phyloP scores from a whole-genome alignment of 2,888 invertebrate genomes.

The Nudaria mundana region DNA sequence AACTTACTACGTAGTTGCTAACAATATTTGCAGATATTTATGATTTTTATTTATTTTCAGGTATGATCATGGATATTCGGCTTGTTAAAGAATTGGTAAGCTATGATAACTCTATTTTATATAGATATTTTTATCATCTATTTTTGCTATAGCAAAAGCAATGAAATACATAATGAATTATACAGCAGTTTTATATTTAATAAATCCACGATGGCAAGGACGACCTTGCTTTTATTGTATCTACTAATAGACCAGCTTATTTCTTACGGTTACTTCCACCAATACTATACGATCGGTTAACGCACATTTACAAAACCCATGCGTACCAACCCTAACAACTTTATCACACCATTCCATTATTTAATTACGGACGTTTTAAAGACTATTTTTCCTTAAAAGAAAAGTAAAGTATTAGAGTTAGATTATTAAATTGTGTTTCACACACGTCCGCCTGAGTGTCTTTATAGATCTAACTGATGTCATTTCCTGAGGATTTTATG shows the following conservation, averaged over 20 bases:
- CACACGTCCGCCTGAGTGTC: constrained; percentile 49
- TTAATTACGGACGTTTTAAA: constrained; percentile 41
- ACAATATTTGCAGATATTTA: too few relatives aligned
- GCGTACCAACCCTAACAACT: constrained; percentile 15
- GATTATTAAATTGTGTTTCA: constrained; percentile 53
- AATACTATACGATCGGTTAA: too few relatives aligned
- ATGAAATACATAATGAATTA: too few relatives aligned
- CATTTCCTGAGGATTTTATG: constrained; percentile 26
- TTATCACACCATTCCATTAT: constrained; percentile 27
- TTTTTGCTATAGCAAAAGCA: too few relatives aligned
- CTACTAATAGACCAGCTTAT: too few relatives aligned
- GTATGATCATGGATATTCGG: constrained; percentile 48
- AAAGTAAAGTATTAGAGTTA: constrained; percentile 32
- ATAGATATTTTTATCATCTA: too few relatives aligned
- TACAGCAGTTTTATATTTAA: too few relatives aligned
- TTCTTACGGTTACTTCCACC: too few relatives aligned
- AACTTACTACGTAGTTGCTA: too few relatives aligned
- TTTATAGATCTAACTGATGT: constrained; percentile 35
- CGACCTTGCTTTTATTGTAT: too few relatives aligned
- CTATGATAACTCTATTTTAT: too few relatives aligned
- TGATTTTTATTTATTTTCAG: constrained; percentile 42
- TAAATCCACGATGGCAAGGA: too few relatives aligned
- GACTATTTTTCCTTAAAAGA: constrained; percentile 26
- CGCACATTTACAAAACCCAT: neutral
- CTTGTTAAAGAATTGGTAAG: constrained; percentile 38